phyloP scores from a whole-genome alignment of 1,140 invertebrate genomes.

The Dreissena rostriformis region DNA sequence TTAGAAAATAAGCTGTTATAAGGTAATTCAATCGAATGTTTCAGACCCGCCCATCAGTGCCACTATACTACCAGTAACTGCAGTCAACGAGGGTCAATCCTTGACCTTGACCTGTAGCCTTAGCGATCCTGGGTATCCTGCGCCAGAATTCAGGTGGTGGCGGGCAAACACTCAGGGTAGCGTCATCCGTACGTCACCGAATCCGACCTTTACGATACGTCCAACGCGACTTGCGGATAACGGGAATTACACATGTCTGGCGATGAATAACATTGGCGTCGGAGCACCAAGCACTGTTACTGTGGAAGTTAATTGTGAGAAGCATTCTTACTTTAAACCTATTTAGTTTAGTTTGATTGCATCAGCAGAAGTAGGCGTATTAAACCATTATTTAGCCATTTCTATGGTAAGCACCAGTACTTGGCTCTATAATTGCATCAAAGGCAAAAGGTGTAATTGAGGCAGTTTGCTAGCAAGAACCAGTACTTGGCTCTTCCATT shows the following conservation, averaged over 20 bases:
- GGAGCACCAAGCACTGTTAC: slow-evolving; percentile 58
- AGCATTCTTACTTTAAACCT: neutral
- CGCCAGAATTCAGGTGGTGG: slow-evolving; percentile 61
- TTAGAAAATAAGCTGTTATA: no score
- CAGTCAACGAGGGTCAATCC: slow-evolving; percentile 58
- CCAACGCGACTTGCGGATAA: slow-evolving; percentile 62
- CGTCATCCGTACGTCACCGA: slow-evolving; percentile 15
- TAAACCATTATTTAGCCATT: no score
- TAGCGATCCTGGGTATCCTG: slow-evolving; percentile 56
- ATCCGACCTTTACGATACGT: slow-evolving; percentile 44
- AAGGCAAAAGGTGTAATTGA: no score
- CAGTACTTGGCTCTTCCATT: no score
- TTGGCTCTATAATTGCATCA: no score
- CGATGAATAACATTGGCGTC: slow-evolving; percentile 59
- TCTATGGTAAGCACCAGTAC: no score
- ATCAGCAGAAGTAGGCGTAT: no score
- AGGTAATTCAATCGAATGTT: neutral
- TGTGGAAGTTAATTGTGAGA: slow-evolving; percentile 67
- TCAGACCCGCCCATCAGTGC: slow-evolving; percentile 64
- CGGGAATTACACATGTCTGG: slow-evolving; percentile 66
- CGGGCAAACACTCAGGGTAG: slow-evolving; percentile 32
- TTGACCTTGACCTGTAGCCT: slow-evolving; percentile 54
- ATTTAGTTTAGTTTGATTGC: no score
- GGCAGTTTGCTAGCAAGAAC: no score
- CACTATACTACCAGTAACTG: slow-evolving; percentile 48